Base-by-base conservation (phyloP, 2,888 invertebrate genomes). In the Steinernema carpocapsae region DNA sequence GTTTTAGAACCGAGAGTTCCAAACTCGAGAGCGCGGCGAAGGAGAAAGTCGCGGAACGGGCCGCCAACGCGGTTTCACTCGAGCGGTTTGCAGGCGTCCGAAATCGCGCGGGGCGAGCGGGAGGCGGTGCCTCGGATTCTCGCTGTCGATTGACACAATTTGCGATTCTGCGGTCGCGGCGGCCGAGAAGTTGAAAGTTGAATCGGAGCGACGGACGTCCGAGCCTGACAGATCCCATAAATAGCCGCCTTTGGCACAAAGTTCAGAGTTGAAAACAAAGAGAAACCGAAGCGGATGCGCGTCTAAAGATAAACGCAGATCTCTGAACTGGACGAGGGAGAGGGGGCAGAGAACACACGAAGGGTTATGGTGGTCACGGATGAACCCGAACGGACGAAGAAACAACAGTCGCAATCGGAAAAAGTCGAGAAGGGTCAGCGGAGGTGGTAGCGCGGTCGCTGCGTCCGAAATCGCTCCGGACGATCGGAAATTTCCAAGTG, bases 61-160 rank as follows among this genome's bases (percentile, higher is more conserved):
- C 56, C 56, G 56, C 56, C 56, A 56, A 26, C 56, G 1, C 7
- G 26, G 56, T 43, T 43, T 12, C 14, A 43, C 14, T 12, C 7
- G 6, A 26, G 17, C 24, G 6, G 26, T 7, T 14, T 4, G 26
- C 10, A 6, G 56, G 22, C 24, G 22, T 22, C 17, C 19, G 56
- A n/a, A 26, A 56, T 56, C 56, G 56, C 24, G 4, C 56, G 56
- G 26, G 26, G 26, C 19, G 56, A 56, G 22, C 10, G 56, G 6
- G 56, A 17, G 56, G 56, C 19, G 56, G 56, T 10, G 56, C 56
- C 10, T 22, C 10, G 56, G 56, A 24, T 6, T 4, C 56, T 14
- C 56, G n/a, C n/a, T n/a, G n/a, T n/a, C 56, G 56, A 56, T 56
- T 56, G 56, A 56, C 56, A 56, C 56, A 56, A 56, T 56, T 56